Evolutionary conservation across 2,888 invertebrate species (phyloP), one percentile per base, ranked within the genome.

Genomic region (Machimus rusticus): DNA sequence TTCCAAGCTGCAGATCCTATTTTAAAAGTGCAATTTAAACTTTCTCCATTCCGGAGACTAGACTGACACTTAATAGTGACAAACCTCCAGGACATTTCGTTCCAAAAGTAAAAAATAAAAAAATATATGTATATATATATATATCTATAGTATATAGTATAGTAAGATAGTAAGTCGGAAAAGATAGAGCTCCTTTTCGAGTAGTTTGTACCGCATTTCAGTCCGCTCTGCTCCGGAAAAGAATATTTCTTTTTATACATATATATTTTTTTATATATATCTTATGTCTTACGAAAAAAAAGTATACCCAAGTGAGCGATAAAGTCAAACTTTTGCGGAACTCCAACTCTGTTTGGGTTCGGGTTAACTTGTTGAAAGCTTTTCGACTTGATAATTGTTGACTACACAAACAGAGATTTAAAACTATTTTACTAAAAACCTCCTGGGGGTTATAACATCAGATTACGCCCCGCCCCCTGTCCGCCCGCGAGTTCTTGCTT

Each of bases 271-370:
- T 74, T 85, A 16, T 85, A 34, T 12, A 12, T 39, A 39, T 85
- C 31, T 43, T 74, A 43, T 28, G 74, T 66, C 85, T 74, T 85
- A 12, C 12, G 34, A 23, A 16, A 34, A 16, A 34, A 74, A 85
- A 74, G 85, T 85, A 85, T 85, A 85, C 85, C 85, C 85, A 85
- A 85, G 85, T 74, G 85, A 85, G 74, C 85, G 85, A 85, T 85
- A 85, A 85, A 85, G 74, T 74, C 85, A 74, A 85, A 85, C 74
- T 74, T 46, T 84, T 85, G 74, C 37, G 74, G 19, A 74, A 85
- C 39, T 74, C 31, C 8, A 12, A 66, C 66, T 43, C 46, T 85
- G 85, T 43, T 85, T 74, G 74, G 74, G 85, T 85, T 43, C 14
- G 85, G 74, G 82, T 74, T 85, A 85, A 85, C 85, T 85, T 85